Percentiles rank a stretch among this genome's conserved stretches.
Evolutionary conservation across 2,113 vertebrate genomes (phyloP).

Genomic region (Sciurus niger): DNA sequence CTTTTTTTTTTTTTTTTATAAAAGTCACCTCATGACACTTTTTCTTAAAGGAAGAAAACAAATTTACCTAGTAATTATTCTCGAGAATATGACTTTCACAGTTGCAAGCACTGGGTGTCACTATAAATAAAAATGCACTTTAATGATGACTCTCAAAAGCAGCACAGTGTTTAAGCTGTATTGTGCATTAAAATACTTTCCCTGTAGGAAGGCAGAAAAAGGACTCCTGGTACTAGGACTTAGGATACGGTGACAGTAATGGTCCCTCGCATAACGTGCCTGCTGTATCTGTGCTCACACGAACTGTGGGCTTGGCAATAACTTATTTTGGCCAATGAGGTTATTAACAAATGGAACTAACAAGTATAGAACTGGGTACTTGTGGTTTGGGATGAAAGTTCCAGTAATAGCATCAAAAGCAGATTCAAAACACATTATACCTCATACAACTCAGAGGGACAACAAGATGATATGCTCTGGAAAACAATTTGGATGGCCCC

Average conservation of each 20-base stretch:
- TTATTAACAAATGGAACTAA: not conserved
- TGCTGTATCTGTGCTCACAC: not conserved
- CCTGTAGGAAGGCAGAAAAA: not conserved
- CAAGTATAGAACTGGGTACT: not conserved
- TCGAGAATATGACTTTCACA: slow-evolving; percentile 23
- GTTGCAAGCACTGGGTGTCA: not conserved
- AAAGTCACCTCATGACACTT: not conserved
- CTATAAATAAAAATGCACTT: slow-evolving; percentile 36
- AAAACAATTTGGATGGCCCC: not conserved
- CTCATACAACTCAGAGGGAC: not conserved
- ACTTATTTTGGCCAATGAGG: not conserved
- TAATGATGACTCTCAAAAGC: slow-evolving; percentile 57
- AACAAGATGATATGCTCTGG: not conserved
- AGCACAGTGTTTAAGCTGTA: not conserved
- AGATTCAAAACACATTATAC: not conserved
- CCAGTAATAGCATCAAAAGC: not conserved
- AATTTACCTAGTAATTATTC: slow-evolving; percentile 62
- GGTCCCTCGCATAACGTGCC: not conserved
- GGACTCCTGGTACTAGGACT: slow-evolving; percentile 3
- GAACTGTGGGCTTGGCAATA: not conserved
- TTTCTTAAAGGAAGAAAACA: slow-evolving; percentile 41
- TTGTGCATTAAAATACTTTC: not conserved
- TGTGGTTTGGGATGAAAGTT: not conserved
- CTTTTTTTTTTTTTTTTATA: slow-evolving; percentile 1
- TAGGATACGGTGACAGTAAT: not conserved